Evolutionary conservation across 2,113 vertebrate species (phyloP), one percentile per base, ranked within the genome.

Genomic region (Ploceus nigricollis): DNA sequence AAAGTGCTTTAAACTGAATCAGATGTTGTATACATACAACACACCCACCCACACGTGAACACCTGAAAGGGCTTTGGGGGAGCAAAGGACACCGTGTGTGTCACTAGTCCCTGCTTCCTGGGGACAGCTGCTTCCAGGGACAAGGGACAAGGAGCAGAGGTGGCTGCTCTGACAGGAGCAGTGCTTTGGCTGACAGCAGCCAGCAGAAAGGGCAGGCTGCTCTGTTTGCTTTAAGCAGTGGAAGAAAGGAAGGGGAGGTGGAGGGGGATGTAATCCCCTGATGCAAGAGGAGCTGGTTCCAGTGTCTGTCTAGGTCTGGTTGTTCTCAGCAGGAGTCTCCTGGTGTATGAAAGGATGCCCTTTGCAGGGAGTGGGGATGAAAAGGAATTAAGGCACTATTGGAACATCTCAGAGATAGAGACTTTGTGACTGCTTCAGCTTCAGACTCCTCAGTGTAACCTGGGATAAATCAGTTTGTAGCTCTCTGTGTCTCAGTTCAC

Each of bases 1-100:
- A 95, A 93, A 94, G 89, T 28, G 84, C 30, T 92, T 91, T 97
- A 96, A 97, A 88, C 69, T 90, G 93, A 94, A 93, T 91, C 95
- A 95, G 94, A 95, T 96, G 96, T 93, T 91, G 82, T 95, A 5
- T 48, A 48, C 89, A 94, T 40, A 78, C 76, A 92, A 64, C 65
- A 80, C 90, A 90, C 87, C 42, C 93, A 79, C 72, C 35, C 83
- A 51, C 87, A 56, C 22, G 50, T 4, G 47, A 78, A 13, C 92
- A 94, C 82, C 84, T 96, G 93, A 89, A 60, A 79, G 44, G 53
- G 51, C 44, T 37, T 24, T 28, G 47, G 45, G 51, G 39, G 68
- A 75, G 70, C 60, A 39, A 23, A 66, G 63, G 72, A 82, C 57
- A 17, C 1, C 0, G 13, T 13, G 40, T 27, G 13, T 50, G 66